Conservation (phyloP, 2,797 vertebrate species). For the Amazonetta brasiliensis region DNA sequence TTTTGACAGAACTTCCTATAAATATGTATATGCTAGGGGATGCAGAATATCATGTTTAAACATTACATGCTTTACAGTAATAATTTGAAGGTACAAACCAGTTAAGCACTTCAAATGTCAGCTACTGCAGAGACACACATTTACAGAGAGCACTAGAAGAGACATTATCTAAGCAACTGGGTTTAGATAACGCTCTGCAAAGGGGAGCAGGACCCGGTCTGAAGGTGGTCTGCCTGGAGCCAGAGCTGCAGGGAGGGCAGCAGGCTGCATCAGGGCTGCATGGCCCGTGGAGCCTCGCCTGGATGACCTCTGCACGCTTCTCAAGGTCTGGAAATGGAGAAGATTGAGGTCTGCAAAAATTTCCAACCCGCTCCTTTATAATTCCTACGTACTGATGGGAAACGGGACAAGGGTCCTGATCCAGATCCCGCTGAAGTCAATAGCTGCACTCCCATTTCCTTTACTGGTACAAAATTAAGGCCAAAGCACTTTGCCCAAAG, state of each 20-base stretch:
- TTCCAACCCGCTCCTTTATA: neutral
- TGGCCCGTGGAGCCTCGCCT: neutral
- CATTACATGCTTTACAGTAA: neutral
- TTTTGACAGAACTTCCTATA: neutral
- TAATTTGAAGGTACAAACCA: neutral
- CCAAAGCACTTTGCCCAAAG: neutral
- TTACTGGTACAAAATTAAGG: neutral
- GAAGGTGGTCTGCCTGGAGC: neutral
- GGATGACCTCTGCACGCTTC: accelerated
- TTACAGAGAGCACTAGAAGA: neutral
- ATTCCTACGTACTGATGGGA: neutral
- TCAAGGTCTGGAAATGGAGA: neutral
- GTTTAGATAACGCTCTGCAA: neutral
- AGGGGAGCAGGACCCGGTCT: neutral
- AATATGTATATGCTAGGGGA: neutral
- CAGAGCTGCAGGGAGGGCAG: neutral
- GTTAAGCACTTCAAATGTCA: neutral
- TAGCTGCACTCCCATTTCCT: neutral
- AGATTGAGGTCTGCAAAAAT: neutral
- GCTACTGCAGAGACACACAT: neutral
- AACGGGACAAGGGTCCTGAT: neutral
- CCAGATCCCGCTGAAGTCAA: neutral
- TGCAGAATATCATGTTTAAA: neutral
- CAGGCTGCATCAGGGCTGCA: neutral
- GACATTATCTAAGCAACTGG: neutral